Conservation (phyloP, 2,888 invertebrate genomes). For the Liposcelis brunnea region DNA sequence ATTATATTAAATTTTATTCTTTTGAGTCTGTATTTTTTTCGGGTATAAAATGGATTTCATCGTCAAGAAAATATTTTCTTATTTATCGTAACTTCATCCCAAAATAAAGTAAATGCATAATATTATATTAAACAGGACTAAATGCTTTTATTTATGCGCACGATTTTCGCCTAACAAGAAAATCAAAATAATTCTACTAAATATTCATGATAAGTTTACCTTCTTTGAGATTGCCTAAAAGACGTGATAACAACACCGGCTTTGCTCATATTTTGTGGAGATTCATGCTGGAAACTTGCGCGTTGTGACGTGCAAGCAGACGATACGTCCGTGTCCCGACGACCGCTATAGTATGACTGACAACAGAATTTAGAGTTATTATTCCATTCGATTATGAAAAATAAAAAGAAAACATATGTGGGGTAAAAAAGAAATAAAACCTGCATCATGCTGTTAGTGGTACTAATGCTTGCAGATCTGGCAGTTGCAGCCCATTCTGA, state of each 20-base stretch:
- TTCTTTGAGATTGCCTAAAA: slow-evolving; percentile 69
- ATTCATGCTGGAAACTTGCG: slow-evolving; percentile 42
- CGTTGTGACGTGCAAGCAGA: slow-evolving; percentile 19
- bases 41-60: slow-evolving; percentile 8
- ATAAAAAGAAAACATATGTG: not conserved
- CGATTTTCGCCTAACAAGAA: slow-evolving; percentile 9
- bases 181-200: slow-evolving; percentile 13
- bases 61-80: slow-evolving; percentile 5
- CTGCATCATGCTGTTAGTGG: slow-evolving; percentile 3
- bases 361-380: no score
- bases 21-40: not conserved
- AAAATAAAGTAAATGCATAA: no score
- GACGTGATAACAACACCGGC: slow-evolving; percentile 85
- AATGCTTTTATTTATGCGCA: no score
- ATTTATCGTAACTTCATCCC: slow-evolving; percentile 7
- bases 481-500: not conserved
- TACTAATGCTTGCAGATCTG: slow-evolving; percentile 2
- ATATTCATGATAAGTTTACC: slow-evolving; percentile 32
- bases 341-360: not conserved
- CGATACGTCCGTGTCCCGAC: not conserved
- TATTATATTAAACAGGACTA: no score
- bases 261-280: slow-evolving; percentile 42
- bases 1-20: not conserved
- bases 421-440: not conserved
- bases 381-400: no score